Conservation (phyloP, 2,113 vertebrate genomes). For the Acrocephalus kingi region DNA sequence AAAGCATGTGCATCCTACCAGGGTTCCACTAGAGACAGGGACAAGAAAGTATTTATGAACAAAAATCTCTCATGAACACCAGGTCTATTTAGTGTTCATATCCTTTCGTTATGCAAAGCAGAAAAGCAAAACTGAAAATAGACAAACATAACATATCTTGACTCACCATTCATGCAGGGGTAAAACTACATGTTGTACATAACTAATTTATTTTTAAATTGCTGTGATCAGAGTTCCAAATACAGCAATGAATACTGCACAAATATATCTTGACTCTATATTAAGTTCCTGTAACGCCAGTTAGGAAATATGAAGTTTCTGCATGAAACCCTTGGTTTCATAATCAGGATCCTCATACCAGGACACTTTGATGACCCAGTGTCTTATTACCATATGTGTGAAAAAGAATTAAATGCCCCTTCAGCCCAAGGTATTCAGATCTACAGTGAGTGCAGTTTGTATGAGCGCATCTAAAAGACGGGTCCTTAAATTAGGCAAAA, state of each 20-base stretch:
- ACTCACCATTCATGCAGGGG: not conserved
- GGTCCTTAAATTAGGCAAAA: not conserved
- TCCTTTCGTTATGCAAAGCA: fast-evolving
- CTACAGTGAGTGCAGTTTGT: not conserved
- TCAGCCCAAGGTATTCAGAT: not conserved
- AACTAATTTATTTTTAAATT: not conserved
- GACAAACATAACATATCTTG: not conserved
- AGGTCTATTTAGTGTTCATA: not conserved
- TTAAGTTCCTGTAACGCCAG: not conserved
- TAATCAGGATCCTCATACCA: not conserved
- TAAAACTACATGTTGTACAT: not conserved
- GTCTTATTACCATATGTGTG: not conserved
- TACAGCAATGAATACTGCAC: not conserved
- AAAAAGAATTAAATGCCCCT: not conserved
- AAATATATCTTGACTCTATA: not conserved
- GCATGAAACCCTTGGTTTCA: not conserved
- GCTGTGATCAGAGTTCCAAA: not conserved
- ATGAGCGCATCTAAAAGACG: fast-evolving
- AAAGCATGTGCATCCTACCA: not conserved
- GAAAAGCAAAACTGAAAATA: not conserved
- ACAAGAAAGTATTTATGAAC: not conserved
- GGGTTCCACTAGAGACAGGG: not conserved
- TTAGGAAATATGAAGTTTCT: not conserved
- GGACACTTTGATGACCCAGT: not conserved
- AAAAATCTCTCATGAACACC: not conserved